Evolutionary conservation across 2,797 vertebrate genomes (phyloP).

Genomic region (Cyprinodon diabolis): DNA sequence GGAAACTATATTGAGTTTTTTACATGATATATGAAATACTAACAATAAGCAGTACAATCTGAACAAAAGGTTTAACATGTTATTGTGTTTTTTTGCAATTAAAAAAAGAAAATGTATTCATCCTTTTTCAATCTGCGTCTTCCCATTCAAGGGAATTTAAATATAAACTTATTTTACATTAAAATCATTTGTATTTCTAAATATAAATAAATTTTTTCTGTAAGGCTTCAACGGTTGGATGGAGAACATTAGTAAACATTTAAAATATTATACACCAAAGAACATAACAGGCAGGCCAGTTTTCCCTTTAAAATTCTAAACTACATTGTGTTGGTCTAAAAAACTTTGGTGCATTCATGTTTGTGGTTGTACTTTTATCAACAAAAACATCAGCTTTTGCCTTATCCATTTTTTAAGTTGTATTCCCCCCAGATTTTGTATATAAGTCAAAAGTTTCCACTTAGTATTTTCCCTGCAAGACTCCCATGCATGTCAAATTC

Average conservation of each 20-base stretch:
- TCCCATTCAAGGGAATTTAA: not conserved
- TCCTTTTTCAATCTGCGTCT: not conserved
- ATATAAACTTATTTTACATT: too few species aligned
- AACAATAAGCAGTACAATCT: too few species aligned
- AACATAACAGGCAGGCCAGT: not conserved
- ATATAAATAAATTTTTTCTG: not conserved
- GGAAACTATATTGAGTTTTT: not conserved
- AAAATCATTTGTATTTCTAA: too few species aligned
- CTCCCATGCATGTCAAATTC: not conserved
- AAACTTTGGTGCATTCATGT: not conserved
- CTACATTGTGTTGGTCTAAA: not conserved
- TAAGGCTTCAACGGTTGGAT: not conserved
- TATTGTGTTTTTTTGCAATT: too few species aligned
- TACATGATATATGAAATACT: too few species aligned
- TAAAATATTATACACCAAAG: not conserved
- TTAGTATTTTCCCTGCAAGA: not conserved
- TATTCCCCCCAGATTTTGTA: not conserved
- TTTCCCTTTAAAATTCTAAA: not conserved
- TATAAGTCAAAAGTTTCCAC: not conserved
- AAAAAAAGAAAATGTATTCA: not conserved
- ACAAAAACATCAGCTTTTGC: not conserved
- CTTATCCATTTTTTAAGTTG: not conserved
- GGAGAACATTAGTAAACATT: not conserved
- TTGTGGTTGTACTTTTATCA: too few species aligned
- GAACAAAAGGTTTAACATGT: too few species aligned